Base-by-base conservation (phyloP, 1,140 invertebrate genomes). In the Andrena cerasifolii region DNA sequence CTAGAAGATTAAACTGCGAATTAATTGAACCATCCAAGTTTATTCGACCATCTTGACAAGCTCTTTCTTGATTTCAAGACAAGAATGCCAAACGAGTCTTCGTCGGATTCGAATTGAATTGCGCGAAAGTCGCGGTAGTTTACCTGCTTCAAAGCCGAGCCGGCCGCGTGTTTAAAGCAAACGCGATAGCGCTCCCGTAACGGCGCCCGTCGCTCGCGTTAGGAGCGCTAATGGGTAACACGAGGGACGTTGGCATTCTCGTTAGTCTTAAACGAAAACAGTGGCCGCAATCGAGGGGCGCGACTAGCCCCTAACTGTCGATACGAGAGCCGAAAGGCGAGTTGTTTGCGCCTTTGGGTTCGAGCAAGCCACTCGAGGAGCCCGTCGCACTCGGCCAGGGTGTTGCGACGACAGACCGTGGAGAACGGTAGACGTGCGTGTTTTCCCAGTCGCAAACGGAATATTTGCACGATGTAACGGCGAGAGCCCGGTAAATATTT, bases 401-500 rank as follows among this genome's bases (percentile, higher is more conserved):
- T 53, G 73, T 72, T 66, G 47, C 72, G 53, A 54, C 78, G 72
- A 68, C 49, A 40, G 70, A 2, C 28, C 79, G 61, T 51, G 21
- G 65, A 33, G 28, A 40, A 26, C 36, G 54, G 28, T 16, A 51
- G 82, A 75, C 83, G 68, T 73, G 68, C 78, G 82, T 79, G 76
- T 73, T 84, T 85, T 85, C 82, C 56, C 63, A 56, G 75, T 79
- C 74, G 71, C 79, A 47, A 82, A 77, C 70, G 83, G 78, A 82
- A 85, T 85, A 83, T 85, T 83, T 85, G 83, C 80, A 67, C 72
- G 73, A 74, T 78, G 76, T 83, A 85, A 85, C 80, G 66, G 61
- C 72, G 54, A 86, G 83, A 83, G 80, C 68, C 70, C 58, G 54
- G 83, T 80, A 86, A 86, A 86, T 85, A 86, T 86, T 86, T 85